A percentile compares a stretch with the other conserved stretches of the same genome.
These are phyloP conservation scores for Apamea crenata DNA, from an alignment of 2,888 invertebrate species.

Conservation along the genomic window DNA sequence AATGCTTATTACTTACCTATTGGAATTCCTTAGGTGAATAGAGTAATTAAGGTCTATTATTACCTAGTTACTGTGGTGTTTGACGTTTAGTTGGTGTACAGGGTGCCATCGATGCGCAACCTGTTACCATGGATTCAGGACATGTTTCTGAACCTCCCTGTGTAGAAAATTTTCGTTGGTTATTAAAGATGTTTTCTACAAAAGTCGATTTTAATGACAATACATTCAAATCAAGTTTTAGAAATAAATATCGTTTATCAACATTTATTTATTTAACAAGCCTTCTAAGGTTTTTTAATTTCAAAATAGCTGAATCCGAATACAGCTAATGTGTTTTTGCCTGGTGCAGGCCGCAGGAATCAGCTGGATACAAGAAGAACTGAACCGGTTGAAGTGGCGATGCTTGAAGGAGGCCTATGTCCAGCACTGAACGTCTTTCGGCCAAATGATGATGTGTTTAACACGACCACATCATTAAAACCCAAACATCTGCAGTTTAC, in stretches of 20 bases:
- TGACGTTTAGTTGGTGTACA: neutral
- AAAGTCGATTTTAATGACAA: too few relatives aligned
- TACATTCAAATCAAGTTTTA: too few relatives aligned
- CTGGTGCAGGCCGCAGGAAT: too few relatives aligned
- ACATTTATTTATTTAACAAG: neutral
- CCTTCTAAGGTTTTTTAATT: neutral
- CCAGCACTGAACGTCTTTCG: too few relatives aligned
- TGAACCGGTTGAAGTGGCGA: too few relatives aligned
- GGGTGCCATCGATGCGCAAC: neutral
- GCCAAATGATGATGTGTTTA: neutral
- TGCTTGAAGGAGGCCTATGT: too few relatives aligned
- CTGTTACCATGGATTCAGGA: neutral
- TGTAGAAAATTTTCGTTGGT: too few relatives aligned
- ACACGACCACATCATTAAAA: neutral
- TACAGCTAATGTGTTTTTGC: too few relatives aligned
- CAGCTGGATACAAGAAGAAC: too few relatives aligned
- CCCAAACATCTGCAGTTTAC: neutral
- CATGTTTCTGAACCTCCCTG: too few relatives aligned
- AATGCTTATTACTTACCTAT: slow-evolving; percentile 2
- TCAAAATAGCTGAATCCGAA: neutral
- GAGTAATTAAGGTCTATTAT: slow-evolving; percentile 2
- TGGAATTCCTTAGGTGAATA: slow-evolving; percentile 2
- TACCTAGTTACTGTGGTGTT: neutral
- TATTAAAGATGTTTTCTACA: too few relatives aligned
- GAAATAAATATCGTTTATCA: too few relatives aligned